Base-by-base conservation (phyloP, 2,113 vertebrate genomes). In the Equus quagga region DNA sequence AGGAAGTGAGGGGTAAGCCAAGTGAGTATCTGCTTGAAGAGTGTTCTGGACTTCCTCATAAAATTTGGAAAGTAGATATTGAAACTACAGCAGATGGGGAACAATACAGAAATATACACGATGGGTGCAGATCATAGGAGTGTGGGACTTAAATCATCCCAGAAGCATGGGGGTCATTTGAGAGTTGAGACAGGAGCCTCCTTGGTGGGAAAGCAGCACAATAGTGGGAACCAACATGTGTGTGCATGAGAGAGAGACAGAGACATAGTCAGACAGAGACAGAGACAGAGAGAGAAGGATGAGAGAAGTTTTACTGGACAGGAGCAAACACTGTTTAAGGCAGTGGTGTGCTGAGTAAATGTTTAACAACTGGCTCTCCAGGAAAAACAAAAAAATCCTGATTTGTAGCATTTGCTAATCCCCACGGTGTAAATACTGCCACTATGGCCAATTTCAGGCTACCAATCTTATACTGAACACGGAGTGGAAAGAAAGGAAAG, bases 101-200 rank as follows among this genome's bases (percentile, higher is more conserved):
- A 18, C 3, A 12, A 6, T 14, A 15, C 4, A 51, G 56, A 79
- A 49, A 2, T 46, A 6, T 7, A 17, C 9, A 5, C 4, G 0
- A 6, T 33, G 3, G 73, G 11, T 79, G 24, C 60, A 54, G 51
- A 31, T 51, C 24, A 12, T 1, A 6, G 0, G 26, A 31, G 2
- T 19, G 13, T 49, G 17, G 60, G 33, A 8, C 4, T 65, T 28
- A 26, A 44, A 9, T 89, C n/a, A 36, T 18, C 6, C 44, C 51
- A 26, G 85, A 58, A 60, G 26, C 33, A 60, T 11, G 6, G 12
- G n/a, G 21, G 6, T 81, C 58, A 19, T 21, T 75, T 92, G 84
- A 64, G 18, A 49, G 8, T 13, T 51, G 79, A 89, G 46, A 70
- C 8, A 84, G 33, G 23, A 51, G 4, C 10, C 33, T 95, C 72